Percentiles rank a stretch among this genome's conserved stretches.
Evolutionary conservation across 2,113 vertebrate species (phyloP).

Genomic region (Leptosomus discolor): DNA sequence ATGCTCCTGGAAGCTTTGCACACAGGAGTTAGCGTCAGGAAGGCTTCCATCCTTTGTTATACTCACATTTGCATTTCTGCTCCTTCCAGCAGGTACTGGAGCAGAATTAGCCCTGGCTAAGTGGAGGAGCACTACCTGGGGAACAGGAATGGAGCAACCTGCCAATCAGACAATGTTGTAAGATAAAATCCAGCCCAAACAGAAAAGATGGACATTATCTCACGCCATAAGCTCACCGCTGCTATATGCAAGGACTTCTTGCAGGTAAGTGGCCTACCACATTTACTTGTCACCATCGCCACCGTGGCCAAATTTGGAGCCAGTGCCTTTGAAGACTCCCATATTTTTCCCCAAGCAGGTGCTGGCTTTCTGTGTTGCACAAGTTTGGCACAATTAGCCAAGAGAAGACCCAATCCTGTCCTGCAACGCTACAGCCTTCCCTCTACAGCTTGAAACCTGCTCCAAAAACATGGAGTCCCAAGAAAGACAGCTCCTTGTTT

Average conservation of each 20-base stretch:
- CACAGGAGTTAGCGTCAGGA: neutral
- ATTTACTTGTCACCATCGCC: neutral
- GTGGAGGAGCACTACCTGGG: neutral
- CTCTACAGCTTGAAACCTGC: neutral
- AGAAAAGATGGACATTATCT: neutral
- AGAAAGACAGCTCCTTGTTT: neutral
- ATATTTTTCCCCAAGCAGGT: neutral
- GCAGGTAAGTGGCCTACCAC: neutral
- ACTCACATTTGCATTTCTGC: neutral
- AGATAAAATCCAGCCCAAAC: neutral
- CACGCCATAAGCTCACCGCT: neutral
- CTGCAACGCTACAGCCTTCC: fast-evolving
- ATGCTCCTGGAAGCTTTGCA: neutral
- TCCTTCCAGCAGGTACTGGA: neutral
- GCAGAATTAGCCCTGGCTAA: conserved; percentile 1
- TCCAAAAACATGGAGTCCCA: fast-evolving
- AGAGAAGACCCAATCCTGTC: neutral
- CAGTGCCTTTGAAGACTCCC: neutral
- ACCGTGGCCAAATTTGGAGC: neutral
- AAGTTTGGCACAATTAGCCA: neutral
- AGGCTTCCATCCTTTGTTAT: neutral
- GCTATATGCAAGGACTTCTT: neutral
- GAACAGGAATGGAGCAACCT: neutral
- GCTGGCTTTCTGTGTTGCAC: fast-evolving
- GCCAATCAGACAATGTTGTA: neutral